Evolutionary conservation across 2,797 vertebrate species (phyloP), one percentile per base, ranked within the genome.

Genomic region (Melanotaenia trifasciata): DNA sequence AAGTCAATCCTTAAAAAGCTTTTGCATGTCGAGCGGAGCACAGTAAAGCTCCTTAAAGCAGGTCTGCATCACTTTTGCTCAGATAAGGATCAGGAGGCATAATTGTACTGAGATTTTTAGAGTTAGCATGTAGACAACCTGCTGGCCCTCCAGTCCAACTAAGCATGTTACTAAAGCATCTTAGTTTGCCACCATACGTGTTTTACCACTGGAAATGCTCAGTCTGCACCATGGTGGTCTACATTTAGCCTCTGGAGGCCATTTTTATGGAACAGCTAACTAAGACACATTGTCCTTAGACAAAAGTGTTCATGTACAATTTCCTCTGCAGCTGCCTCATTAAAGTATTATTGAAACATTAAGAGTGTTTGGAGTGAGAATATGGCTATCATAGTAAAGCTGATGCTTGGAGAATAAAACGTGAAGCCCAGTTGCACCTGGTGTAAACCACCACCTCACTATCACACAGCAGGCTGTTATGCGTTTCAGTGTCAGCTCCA

Each of bases 351-450:
- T 92, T 94, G 92, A 95, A 94, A 92, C 87, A 81, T 88, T 69
- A 92, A 86, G 70, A 81, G 87, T 92, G 74, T 93, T 93, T 94
- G 94, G 82, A 84, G 88, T 89, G 90, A 91, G 91, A 92, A 93
- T 92, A 88, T 84, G 89, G 90, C 87, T 86, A 87, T 89, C 88
- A 24, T 82, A 88, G 78, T 69, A 80, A 87, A 72, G 81, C 64
- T 81, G 79, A 63, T 83, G 32, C 79, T 80, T 61, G 57, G 72
- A 88, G 83, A 92, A 78, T 89, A 56, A 87, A 90, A 89, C 80
- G 86, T 67, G 70, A 68, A 86, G 60, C 85, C 67, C 86, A 92
- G 90, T 91, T 95, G 90, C 90, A 94, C 91, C 90, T 91, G 90
- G 75, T 78, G 76, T 77, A 87, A 90, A 87, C 78, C 77, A 64